phyloP scores from a whole-genome alignment of 2,888 invertebrate genomes.

The Leucophenga maculata region DNA sequence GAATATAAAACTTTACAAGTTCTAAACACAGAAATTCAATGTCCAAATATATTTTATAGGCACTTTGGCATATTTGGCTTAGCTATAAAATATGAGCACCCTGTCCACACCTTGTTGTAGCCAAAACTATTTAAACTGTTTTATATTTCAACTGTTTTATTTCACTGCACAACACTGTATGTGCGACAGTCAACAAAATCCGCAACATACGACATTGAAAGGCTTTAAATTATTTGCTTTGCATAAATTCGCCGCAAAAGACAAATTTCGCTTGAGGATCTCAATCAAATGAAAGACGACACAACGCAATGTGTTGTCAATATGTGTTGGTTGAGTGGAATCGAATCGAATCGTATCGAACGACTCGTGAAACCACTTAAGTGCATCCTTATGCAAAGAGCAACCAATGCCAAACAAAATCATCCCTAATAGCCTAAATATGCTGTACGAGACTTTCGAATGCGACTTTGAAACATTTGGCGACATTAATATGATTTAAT shows the following conservation, averaged over 20 bases:
- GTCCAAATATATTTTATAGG: too few relatives aligned
- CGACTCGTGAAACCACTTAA: background rate
- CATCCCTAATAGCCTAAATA: slow-evolving; percentile 19
- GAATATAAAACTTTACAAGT: too few relatives aligned
- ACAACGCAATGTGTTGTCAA: background rate
- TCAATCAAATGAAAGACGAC: background rate
- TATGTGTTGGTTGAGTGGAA: background rate
- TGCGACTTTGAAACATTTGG: slow-evolving; percentile 65
- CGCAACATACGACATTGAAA: background rate
- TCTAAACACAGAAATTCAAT: too few relatives aligned
- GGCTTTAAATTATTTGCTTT: slow-evolving; percentile 24
- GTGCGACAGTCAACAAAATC: background rate
- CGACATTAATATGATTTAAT: slow-evolving; percentile 71
- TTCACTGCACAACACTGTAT: too few relatives aligned
- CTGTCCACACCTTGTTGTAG: too few relatives aligned
- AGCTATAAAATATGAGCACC: too few relatives aligned
- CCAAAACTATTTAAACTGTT: too few relatives aligned
- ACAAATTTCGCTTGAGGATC: slow-evolving; percentile 6
- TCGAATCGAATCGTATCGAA: background rate
- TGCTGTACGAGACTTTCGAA: slow-evolving; percentile 15
- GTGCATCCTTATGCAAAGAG: too few relatives aligned
- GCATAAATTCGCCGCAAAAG: slow-evolving; percentile 24
- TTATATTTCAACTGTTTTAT: too few relatives aligned
- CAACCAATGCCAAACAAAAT: background rate
- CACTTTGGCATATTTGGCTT: too few relatives aligned